These are phyloP conservation scores for Hippopotamyrus pictus DNA, from an alignment of 2,797 vertebrate species.

Conservation along the genomic window DNA sequence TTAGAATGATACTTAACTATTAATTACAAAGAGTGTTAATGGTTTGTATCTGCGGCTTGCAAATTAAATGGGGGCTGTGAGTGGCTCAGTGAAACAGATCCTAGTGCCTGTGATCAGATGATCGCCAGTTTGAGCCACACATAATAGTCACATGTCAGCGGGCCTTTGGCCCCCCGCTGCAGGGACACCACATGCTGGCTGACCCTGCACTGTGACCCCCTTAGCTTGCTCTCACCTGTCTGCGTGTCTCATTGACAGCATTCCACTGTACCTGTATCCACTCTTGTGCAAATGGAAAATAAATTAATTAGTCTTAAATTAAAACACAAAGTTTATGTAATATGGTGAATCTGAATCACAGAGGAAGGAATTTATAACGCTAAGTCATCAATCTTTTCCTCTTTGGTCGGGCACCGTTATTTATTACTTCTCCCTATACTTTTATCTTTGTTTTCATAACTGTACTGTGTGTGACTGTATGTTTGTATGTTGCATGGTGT, in stretches of 20 bases:
- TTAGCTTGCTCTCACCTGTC: not conserved
- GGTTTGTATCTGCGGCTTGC: not conserved
- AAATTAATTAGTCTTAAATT: not conserved
- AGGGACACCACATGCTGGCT: no score
- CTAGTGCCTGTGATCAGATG: not conserved
- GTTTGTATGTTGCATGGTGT: no score
- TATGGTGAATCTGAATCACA: not conserved
- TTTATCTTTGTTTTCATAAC: no score
- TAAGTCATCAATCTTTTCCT: not conserved
- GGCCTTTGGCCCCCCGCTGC: not conserved
- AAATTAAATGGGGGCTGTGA: not conserved
- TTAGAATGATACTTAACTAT: not conserved
- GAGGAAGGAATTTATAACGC: not conserved
- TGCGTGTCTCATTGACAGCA: not conserved
- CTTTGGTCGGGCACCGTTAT: not conserved
- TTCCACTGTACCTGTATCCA: not conserved
- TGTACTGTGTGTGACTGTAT: no score
- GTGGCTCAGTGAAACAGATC: not conserved
- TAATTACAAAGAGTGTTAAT: not conserved
- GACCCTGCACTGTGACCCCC: no score
- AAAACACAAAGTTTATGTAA: not conserved
- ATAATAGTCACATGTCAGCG: not conserved
- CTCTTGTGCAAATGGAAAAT: not conserved
- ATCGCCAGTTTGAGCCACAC: not conserved
- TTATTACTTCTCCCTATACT: no score